Conservation (phyloP, 2,113 vertebrate genomes). For the Heptranchias perlo region DNA sequence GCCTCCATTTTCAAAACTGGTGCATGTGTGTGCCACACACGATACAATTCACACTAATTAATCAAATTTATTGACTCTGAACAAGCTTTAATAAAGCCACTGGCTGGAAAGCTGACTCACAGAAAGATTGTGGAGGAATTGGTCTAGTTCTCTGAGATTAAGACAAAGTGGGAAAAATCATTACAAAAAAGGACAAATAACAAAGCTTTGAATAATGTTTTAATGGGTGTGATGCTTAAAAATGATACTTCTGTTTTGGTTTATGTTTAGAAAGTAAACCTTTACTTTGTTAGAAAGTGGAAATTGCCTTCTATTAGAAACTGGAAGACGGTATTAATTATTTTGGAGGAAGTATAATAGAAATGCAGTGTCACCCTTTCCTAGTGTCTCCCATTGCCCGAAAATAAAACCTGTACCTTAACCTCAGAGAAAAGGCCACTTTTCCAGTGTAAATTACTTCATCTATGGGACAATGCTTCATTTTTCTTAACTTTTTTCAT, state of each 20-base stretch:
- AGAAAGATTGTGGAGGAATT: neutral
- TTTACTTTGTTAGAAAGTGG: neutral
- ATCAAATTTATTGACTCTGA: neutral
- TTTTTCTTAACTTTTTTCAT: neutral
- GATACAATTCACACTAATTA: slow-evolving; percentile 14
- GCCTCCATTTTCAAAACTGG: neutral
- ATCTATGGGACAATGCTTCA: neutral
- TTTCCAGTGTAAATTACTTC: neutral
- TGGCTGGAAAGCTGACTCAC: neutral
- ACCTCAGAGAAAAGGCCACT: neutral
- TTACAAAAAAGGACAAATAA: neutral
- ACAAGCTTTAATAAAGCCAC: neutral
- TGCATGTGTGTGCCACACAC: neutral
- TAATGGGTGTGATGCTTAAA: neutral
- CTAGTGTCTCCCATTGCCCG: neutral
- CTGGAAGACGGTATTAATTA: neutral
- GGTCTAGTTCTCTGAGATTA: neutral
- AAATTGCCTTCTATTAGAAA: neutral
- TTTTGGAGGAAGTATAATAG: neutral
- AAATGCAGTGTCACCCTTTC: neutral
- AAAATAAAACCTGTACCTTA: neutral
- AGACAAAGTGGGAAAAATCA: neutral
- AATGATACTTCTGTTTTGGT: neutral
- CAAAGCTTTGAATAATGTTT: neutral
- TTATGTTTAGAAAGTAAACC: neutral